Percentiles rank a stretch among this genome's conserved stretches.
Conservation (phyloP, 2,888 invertebrate genomes). For the Caenorhabditis drosophilae region DNA sequence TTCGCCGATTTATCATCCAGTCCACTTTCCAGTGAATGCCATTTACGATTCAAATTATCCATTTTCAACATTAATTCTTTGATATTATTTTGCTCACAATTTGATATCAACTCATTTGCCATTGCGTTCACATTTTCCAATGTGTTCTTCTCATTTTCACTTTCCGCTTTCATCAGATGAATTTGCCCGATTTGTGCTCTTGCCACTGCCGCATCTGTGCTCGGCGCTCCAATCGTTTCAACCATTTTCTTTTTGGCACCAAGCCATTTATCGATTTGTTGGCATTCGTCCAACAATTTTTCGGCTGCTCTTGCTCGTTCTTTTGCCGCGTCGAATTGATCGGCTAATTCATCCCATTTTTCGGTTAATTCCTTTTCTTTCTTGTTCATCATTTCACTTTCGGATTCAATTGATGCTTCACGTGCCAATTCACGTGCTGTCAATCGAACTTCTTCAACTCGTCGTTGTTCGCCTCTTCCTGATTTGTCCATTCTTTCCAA, state of each 20-base stretch:
- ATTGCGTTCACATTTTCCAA: constrained; percentile 83
- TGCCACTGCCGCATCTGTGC: constrained; percentile 85
- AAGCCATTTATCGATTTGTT: constrained; percentile 84
- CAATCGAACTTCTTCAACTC: constrained; percentile 38
- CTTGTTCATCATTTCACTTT: constrained; percentile 24
- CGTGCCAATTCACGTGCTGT: constrained; percentile 36
- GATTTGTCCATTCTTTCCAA: constrained; percentile 41
- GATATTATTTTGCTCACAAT: constrained; percentile 21
- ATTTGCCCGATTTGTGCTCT: constrained; percentile 42
- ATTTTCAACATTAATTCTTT: constrained; percentile 72
- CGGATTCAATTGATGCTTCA: constrained; percentile 34
- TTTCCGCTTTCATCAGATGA: constrained; percentile 83
- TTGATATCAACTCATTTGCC: constrained; percentile 77
- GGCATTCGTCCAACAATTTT: constrained; percentile 88
- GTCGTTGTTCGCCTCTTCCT: constrained; percentile 34
- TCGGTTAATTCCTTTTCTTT: constrained; percentile 44
- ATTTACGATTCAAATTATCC: constrained; percentile 77
- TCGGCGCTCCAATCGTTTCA: constrained; percentile 90
- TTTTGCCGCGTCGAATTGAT: constrained; percentile 37
- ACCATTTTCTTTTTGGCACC: constrained; percentile 93
- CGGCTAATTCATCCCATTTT: constrained; percentile 43
- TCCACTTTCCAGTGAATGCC: constrained; percentile 72
- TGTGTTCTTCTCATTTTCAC: constrained; percentile 88
- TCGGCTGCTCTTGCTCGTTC: constrained; percentile 81
- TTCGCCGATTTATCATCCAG: constrained; percentile 37